phyloP scores from a whole-genome alignment of 2,797 vertebrate genomes.

The Nyctalus aviator region DNA sequence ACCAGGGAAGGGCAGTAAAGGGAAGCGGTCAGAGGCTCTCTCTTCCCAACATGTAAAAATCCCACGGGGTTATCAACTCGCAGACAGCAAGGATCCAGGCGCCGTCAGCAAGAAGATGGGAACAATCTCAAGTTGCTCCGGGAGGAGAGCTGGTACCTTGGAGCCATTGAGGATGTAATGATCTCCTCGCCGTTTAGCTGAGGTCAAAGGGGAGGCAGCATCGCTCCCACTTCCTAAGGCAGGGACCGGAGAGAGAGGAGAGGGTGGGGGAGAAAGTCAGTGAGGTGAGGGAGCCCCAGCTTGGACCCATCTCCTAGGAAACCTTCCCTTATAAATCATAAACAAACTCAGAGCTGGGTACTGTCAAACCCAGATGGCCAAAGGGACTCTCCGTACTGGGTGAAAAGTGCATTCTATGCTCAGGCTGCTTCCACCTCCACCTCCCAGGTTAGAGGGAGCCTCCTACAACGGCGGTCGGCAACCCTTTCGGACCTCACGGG shows the following conservation, averaged over 20 bases:
- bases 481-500: no score
- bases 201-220: conserved; percentile 95
- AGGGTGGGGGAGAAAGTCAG: background rate
- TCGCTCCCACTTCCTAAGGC: conserved; percentile 95
- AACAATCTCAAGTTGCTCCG: background rate
- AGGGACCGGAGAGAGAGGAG: background rate
- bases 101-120: background rate
- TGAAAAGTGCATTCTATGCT: background rate
- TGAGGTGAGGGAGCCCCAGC: background rate
- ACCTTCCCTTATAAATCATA: background rate
- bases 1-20: background rate
- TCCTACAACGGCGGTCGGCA: background rate
- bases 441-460: background rate
- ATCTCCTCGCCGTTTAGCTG: conserved; percentile 92
- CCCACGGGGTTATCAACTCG: background rate
- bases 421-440: background rate
- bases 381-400: background rate
- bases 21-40: background rate
- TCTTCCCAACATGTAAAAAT: background rate
- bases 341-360: background rate
- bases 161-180: conserved; percentile 95
- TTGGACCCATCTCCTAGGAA: background rate
- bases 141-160: conserved; percentile 90
- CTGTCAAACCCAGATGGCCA: background rate
- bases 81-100: background rate